Evolutionary conservation across 2,113 vertebrate genomes (phyloP).

Genomic region (Brachypteracias leptosomus): DNA sequence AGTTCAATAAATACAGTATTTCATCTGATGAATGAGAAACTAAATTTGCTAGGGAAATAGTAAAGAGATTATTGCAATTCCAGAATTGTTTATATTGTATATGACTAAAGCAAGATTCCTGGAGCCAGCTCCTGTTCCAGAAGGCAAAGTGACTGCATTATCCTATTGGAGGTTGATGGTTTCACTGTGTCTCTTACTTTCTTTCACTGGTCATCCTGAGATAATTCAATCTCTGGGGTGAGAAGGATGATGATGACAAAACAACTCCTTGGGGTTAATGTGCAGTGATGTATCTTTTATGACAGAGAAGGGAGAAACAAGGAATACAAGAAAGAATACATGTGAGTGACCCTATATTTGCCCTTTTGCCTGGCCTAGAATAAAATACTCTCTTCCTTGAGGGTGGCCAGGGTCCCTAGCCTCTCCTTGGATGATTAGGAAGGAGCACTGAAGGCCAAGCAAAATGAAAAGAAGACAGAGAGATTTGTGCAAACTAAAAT

Average conservation of each 20-base stretch:
- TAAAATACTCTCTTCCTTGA: neutral
- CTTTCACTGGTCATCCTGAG: neutral
- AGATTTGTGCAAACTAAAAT: neutral
- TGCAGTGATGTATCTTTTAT: neutral
- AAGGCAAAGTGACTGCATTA: neutral
- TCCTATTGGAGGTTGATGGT: neutral
- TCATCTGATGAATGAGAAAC: neutral
- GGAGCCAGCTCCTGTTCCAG: neutral
- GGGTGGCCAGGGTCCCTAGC: neutral
- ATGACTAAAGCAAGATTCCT: neutral
- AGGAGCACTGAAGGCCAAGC: neutral
- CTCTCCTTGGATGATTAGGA: neutral
- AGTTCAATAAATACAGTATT: conserved; percentile 14
- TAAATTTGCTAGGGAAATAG: conserved; percentile 8
- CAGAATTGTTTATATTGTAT: neutral
- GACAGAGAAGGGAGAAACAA: neutral
- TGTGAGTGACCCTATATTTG: neutral
- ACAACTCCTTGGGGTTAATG: neutral
- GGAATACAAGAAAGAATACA: neutral
- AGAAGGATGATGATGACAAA: neutral
- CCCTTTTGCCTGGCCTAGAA: neutral
- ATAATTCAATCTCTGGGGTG: neutral
- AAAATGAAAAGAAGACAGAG: neutral
- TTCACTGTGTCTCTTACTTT: neutral
- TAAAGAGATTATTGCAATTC: neutral